Evolutionary conservation across 1,140 invertebrate species (phyloP), one percentile per base, ranked within the genome.

Genomic region (Philotrypesis tridentata): DNA sequence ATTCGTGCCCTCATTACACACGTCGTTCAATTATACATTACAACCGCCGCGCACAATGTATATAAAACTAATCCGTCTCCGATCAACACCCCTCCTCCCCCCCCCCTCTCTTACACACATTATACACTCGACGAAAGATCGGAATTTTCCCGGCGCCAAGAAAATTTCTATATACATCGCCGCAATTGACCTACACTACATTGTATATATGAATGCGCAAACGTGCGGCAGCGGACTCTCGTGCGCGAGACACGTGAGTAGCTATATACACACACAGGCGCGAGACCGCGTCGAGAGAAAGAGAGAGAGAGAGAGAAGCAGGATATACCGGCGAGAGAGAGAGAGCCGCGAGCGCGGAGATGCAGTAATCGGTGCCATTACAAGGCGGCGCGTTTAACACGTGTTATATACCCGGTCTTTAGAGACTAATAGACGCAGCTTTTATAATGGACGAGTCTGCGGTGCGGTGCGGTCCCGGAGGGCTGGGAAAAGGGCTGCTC

Each of bases 301-400:
- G 33, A 77, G n/a, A 29, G 6, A 67, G 14, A 12, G 31, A 4
- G 33, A n/a, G 67, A 70, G 48, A 55, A 55, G 67, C 67, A 70
- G 67, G 67, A 70, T 70, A 29, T 37, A 29, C 3, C n/a, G n/a
- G n/a, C 12, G n/a, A 23, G 33, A 77, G n/a, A 29, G 6, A 67
- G 14, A 12, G 31, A 4, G 33, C 70, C 1, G n/a, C n/a, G n/a
- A n/a, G n/a, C n/a, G n/a, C n/a, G n/a, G 21, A 43, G 63, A 68
- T 55, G 23, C 33, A 78, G 63, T 78, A 78, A 77, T 67, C 63
- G 61, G 25, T 78, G 37, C 33, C 65, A 68, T 68, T 78, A 63
- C 2, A 40, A 11, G 11, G 27, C 23, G 27, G 23, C 14, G 25
- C 63, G 8, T 65, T 65, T 65, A 55, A 55, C 48, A 55, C 21